Conservation (phyloP, 2,888 invertebrate genomes). For the Patella caerulea region DNA sequence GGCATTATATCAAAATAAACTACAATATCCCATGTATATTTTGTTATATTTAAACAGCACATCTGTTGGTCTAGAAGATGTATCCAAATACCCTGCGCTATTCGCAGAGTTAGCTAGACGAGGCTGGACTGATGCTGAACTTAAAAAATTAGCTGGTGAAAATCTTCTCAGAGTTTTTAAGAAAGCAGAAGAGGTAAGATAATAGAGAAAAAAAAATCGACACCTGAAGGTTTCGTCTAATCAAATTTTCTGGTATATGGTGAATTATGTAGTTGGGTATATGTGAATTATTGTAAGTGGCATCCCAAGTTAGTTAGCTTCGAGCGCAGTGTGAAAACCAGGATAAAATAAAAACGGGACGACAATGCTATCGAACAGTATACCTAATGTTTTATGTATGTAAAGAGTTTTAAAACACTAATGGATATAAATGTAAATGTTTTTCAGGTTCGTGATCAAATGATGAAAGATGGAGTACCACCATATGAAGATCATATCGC, state of each 20-base stretch:
- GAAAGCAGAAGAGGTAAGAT: conserved; percentile 49
- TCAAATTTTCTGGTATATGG: too few species aligned
- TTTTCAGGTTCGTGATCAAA: conserved; percentile 1
- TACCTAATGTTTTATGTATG: too few species aligned
- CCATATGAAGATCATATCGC: conserved; percentile 7
- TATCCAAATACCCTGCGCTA: conserved; percentile 77
- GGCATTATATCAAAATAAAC: too few species aligned
- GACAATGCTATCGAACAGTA: too few species aligned
- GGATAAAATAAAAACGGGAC: too few species aligned
- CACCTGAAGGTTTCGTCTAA: too few species aligned
- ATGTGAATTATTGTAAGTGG: background rate
- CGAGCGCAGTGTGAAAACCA: too few species aligned
- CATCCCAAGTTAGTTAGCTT: background rate
- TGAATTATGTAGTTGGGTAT: background rate
- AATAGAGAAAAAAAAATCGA: too few species aligned
- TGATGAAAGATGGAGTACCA: background rate
- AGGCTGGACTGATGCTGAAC: conserved; percentile 75
- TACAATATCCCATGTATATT: too few species aligned
- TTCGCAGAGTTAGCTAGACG: conserved; percentile 78
- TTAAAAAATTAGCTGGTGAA: conserved; percentile 76
- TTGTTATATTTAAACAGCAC: conserved; percentile 66
- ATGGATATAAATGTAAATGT: background rate
- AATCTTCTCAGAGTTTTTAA: conserved; percentile 76
- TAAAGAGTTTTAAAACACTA: background rate
- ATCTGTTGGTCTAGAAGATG: conserved; percentile 76